A percentile compares a stretch with the other conserved stretches of the same genome.
Conservation (phyloP, 2,797 vertebrate genomes). For the Capromys pilorides region DNA sequence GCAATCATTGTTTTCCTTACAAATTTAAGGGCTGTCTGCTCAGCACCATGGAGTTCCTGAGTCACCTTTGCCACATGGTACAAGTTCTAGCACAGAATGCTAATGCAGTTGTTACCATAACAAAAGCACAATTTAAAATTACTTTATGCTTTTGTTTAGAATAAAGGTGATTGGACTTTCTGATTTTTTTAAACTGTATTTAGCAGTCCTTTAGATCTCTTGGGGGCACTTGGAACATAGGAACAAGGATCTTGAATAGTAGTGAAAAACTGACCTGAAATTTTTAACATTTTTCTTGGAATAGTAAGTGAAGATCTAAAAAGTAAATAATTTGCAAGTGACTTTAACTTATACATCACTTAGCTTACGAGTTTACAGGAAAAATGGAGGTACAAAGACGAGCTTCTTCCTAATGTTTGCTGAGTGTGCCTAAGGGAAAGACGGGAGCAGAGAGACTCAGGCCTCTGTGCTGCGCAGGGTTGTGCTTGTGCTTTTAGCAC, state of each 20-base stretch:
- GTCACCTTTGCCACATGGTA: neutral
- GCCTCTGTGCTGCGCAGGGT: neutral
- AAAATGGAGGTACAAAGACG: neutral
- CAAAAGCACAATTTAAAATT: constrained; percentile 41
- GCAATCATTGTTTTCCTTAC: constrained; percentile 25
- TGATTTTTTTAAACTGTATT: constrained; percentile 12
- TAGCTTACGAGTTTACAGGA: neutral
- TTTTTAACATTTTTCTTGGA: constrained; percentile 1
- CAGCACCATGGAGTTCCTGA: neutral
- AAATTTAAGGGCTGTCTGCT: neutral
- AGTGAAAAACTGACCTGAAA: neutral
- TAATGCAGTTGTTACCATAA: constrained; percentile 14
- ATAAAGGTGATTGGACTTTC: neutral
- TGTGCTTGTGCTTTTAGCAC: neutral
- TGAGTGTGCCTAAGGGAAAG: neutral
- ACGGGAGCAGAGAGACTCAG: neutral
- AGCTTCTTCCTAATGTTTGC: neutral
- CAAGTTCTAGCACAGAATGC: neutral
- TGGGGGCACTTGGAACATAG: neutral
- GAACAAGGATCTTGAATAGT: constrained; percentile 2
- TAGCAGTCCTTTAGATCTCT: constrained; percentile 42
- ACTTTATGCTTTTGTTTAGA: constrained; percentile 37
- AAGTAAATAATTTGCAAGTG: constrained; percentile 41
- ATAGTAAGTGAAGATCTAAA: neutral
- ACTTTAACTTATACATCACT: neutral